Conservation (phyloP, 2,888 invertebrate genomes). For the Lycophotia porphyrea region DNA sequence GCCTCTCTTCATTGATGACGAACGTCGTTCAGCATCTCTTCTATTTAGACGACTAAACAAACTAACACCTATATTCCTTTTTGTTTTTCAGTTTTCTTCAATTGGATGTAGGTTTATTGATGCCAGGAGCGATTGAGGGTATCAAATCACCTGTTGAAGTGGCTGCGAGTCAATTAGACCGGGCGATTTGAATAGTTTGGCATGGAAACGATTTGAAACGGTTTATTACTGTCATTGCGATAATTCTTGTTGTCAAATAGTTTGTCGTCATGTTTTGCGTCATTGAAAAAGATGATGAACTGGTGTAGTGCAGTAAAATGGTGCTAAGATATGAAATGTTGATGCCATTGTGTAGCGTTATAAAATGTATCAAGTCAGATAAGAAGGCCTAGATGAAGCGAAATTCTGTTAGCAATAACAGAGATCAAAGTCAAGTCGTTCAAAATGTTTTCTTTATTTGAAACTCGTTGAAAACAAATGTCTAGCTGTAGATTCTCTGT, state of each 20-base stretch:
- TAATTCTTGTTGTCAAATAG: conserved; percentile 14
- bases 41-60: conserved; percentile 5
- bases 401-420: not conserved
- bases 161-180: conserved; percentile 30
- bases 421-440: no score
- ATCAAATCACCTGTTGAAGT: conserved; percentile 59
- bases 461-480: not conserved
- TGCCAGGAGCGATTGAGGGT: conserved; percentile 33
- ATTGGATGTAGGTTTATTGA: conserved; percentile 50
- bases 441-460: not conserved
- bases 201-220: not conserved
- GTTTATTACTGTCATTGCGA: conserved; percentile 13
- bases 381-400: not conserved
- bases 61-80: conserved; percentile 17
- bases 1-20: conserved; percentile 39
- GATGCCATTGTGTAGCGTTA: not conserved
- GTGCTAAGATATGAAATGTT: not conserved
- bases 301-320: not conserved
- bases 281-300: not conserved
- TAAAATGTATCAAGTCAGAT: not conserved
- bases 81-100: conserved; percentile 37
- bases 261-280: not conserved
- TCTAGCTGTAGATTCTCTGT: not conserved
- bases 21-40: conserved; percentile 23
- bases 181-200: conserved; percentile 33